Percentiles rank a stretch among this genome's conserved stretches.
phyloP scores from a whole-genome alignment of 2,797 vertebrate genomes.

The Hemitrygon akajei region DNA sequence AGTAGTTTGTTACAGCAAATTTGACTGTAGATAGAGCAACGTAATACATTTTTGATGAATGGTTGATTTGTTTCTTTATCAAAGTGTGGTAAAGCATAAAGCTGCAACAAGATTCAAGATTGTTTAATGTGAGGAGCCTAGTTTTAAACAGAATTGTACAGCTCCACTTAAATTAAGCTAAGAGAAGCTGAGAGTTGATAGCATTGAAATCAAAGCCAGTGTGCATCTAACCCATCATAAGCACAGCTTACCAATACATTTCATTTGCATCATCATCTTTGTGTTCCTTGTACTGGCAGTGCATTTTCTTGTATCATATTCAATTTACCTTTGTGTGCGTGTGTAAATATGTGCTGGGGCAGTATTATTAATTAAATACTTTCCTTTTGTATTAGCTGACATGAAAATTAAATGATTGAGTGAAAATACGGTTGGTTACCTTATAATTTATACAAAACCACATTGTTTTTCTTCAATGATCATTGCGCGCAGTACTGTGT shows the following conservation, averaged over 20 bases:
- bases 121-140: too few species aligned
- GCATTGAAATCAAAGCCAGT: not conserved
- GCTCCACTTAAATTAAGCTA: not conserved
- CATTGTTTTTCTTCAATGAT: not conserved
- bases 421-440: too few species aligned
- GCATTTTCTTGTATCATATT: not conserved
- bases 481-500: too few species aligned
- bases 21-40: not conserved
- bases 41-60: not conserved
- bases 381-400: not conserved
- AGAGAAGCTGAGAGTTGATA: not conserved
- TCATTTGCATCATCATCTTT: conserved; percentile 10
- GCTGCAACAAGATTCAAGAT: not conserved
- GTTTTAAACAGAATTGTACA: too few species aligned
- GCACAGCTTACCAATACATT: conserved; percentile 33
- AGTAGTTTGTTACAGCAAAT: too few species aligned
- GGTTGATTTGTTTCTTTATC: not conserved
- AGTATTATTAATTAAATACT: not conserved
- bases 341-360: not conserved
- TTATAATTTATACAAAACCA: not conserved
- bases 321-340: too few species aligned
- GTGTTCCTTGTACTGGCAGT: not conserved
- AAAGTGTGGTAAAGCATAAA: not conserved
- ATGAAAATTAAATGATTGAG: not conserved
- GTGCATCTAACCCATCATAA: not conserved